Base-by-base conservation (phyloP, 2,113 vertebrate genomes). In the Campylorhamphus procurvoides region DNA sequence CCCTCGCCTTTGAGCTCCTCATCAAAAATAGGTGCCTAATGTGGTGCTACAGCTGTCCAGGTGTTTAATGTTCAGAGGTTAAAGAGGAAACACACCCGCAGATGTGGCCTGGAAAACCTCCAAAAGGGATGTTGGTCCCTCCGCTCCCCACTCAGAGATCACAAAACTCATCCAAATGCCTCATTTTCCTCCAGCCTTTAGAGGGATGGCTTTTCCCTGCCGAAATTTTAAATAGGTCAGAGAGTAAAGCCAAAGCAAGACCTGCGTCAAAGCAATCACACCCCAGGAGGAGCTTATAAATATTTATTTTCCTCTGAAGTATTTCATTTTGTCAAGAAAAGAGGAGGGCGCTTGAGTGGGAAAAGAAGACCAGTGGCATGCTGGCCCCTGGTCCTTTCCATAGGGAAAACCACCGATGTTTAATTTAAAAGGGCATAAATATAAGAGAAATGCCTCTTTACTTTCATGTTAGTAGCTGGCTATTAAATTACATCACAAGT, bases 41-140 rank as follows among this genome's bases (percentile, higher is more conserved):
- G 64, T 13, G 7, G 47, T 19, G 66, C 76, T 92, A 69, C 94
- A 85, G 76, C 87, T 97, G 82, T 27, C 81, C 95, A 95, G 95
- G 84, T 96, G 93, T 59, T 84, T 25, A 27, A 44, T 12, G 50
- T 89, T 72, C 1, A 2, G 76, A 80, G 82, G 93, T 56, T 82
- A 88, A 84, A 94, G 71, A 90, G 73, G 68, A 69, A 84, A 69
- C 1, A 1, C 29, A 0, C n/a, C 6, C 81, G 62, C 95, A 96
- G 89, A 81, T 84, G 91, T 88, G 96, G 95, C 94, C 94, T 96
- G 93, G 85, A 97, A 97, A 97, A 92, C 35, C 58, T 73, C 69
- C 42, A 47, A 14, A 59, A 68, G 53, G 31, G 29, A n/a, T 19
- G 28, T 25, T 40, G 55, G 18, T 81, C 90, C 22, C 3, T 62